Evolutionary conservation across 2,888 invertebrate species (phyloP), one percentile per base, ranked within the genome.

Genomic region (Pachydiplax longipennis): DNA sequence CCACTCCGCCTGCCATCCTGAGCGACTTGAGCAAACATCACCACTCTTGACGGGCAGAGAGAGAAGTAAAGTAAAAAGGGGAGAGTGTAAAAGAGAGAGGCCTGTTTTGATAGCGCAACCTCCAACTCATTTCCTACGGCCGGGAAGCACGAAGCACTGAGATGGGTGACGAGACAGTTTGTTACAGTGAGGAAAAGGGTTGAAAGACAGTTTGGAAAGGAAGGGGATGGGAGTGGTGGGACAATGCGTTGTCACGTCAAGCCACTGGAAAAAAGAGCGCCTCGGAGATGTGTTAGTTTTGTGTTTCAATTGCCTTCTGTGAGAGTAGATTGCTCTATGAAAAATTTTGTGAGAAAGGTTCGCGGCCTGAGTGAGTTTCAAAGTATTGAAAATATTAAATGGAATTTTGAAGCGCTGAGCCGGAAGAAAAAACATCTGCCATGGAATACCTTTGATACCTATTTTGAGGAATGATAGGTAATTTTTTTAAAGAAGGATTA

Each of bases 91-190:
- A n/a, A 31, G 25, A 22, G 91, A 82, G 73, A 8, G 81, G 40
- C 40, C 80, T 90, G 80, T 90, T 81, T 90, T 81, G 80, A 80
- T 90, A 80, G 80, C 80, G 80, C 61, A 48, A n/a, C 53, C 90
- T 90, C 90, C 73, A 18, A 25, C 90, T 90, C 80, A 44, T 80
- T 90, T 80, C 35, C 80, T 80, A n/a, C 18, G 73, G 65, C 44
- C 12, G 18, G 48, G 31, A 61, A 58, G 61, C 53, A 61, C 83
- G 87, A 61, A 87, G 61, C 65, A 61, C 35, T 15, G 65, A 87
- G 87, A 87, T 87, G 87, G 87, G 87, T 87, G 87, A 87, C 87
- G 87, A 61, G 87, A 87, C 87, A 87, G 25, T 87, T 87, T 87
- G 87, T 87, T 37, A 87, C 87, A 87, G 87, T 65, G 87, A 61